These are phyloP conservation scores for Protobothrops flavoviridis DNA, from an alignment of 2,113 vertebrate species.

Conservation along the genomic window DNA sequence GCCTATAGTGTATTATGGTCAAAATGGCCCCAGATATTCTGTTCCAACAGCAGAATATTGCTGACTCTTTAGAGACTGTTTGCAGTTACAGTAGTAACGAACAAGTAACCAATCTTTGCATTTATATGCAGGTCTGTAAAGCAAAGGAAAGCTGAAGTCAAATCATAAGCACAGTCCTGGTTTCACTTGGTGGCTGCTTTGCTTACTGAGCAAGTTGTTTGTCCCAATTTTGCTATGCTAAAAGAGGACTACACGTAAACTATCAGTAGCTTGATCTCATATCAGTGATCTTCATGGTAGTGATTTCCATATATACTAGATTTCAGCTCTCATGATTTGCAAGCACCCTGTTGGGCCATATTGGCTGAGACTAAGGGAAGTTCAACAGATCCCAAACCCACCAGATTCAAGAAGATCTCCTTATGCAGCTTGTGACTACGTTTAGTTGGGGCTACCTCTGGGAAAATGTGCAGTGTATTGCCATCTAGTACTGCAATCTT, in stretches of 20 bases:
- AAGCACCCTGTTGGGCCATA: not conserved
- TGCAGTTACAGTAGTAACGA: too few species aligned
- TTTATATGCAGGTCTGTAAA: not conserved
- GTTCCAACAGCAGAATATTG: not conserved
- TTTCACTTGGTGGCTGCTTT: not conserved
- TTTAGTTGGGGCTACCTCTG: not conserved
- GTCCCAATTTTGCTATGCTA: not conserved
- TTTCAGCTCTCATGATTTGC: not conserved
- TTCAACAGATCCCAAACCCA: not conserved
- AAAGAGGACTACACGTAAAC: not conserved
- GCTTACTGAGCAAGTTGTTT: not conserved
- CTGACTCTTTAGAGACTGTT: not conserved
- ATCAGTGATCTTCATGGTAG: not conserved
- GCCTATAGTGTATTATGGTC: slow-evolving; percentile 19
- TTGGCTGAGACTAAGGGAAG: not conserved
- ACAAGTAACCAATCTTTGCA: not conserved
- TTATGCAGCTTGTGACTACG: not conserved
- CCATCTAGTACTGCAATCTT: not conserved
- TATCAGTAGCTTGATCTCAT: not conserved
- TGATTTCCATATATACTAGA: not conserved
- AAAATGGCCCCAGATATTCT: not conserved
- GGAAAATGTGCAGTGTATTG: not conserved
- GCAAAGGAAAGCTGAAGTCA: not conserved
- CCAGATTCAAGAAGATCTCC: not conserved
- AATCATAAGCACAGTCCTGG: not conserved